Evolutionary conservation across 2,797 vertebrate species (phyloP), one percentile per base, ranked within the genome.

Genomic region (Malacoraja senta): DNA sequence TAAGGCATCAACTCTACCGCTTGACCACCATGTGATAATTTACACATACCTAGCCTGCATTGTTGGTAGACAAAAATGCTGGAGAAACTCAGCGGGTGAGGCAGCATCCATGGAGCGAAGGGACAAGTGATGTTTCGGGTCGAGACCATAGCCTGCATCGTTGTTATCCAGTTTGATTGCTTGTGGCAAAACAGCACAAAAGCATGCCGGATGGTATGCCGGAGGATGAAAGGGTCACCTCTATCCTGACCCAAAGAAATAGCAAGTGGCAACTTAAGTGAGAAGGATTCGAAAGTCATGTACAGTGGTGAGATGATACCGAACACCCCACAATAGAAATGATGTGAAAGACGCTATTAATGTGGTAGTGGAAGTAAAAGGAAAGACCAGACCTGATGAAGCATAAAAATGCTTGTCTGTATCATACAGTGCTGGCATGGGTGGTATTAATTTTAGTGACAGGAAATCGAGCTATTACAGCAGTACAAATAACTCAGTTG

Each of bases 321-420:
- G 29, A 90, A 35, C 19, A 90, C 61, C 7, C 68, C 29, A 35
- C 84, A 65, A 35, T 90, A 90, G 58, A 63, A 32, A 65, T 35
- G 58, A 90, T 90, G 84, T 90, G 29, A 68, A 63, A 88, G 26
- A 88, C 7, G 61, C n/a, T 90, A 68, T 90, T 65, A 19, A 32
- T 90, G n/a, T 90, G 58, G 35, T 90, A n/a, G 61, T 90, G 58
- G 84, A 63, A 88, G 58, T 83, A 53, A 83, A 83, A 83, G 24
- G 80, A 83, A 83, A 83, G 53, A 53, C 44, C 24, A 83, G 80
- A 53, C 80, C 80, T 61, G 53, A 79, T 38, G 78, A 83, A 83
- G 44, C 26, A 83, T 83, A 83, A 83, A 81, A 26, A 44, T 83
- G 44, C 10, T 53, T 24, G 12, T 83, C 2, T 83, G 80, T 10